Evolutionary conservation across 2,113 vertebrate genomes (phyloP).

Genomic region (Mesembrinibis cayennensis): DNA sequence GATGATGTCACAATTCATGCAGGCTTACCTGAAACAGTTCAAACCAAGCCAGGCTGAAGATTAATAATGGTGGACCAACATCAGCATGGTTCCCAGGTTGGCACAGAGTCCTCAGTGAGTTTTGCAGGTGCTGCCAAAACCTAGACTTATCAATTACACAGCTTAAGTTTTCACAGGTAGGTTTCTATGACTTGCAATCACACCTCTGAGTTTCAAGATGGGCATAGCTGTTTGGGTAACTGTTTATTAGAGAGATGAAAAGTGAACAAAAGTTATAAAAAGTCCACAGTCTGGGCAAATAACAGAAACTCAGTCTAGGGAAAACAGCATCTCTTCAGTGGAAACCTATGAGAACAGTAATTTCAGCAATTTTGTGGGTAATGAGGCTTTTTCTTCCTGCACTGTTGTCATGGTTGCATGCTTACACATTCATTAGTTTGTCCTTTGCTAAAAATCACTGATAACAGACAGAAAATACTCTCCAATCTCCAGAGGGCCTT

Average conservation of each 20-base stretch:
- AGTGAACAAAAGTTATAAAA: not conserved
- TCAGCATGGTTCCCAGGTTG: not conserved
- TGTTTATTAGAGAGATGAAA: not conserved
- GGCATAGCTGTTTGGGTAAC: not conserved
- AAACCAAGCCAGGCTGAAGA: accelerated
- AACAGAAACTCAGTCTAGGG: not conserved
- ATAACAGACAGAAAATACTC: constrained; percentile 5
- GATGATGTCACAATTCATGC: not conserved
- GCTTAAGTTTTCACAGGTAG: not conserved
- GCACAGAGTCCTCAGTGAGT: not conserved
- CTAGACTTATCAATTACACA: not conserved
- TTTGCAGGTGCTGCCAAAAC: not conserved
- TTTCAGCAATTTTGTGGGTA: constrained; percentile 57
- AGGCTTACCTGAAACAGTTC: not conserved
- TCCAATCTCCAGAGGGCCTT: not conserved
- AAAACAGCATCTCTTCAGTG: constrained; percentile 6
- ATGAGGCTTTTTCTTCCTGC: constrained; percentile 55
- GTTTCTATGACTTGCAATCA: not conserved
- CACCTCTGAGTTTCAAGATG: not conserved
- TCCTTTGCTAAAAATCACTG: constrained; percentile 36
- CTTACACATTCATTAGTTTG: constrained; percentile 56
- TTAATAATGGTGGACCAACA: not conserved
- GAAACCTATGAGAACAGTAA: constrained; percentile 41
- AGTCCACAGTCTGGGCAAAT: not conserved
- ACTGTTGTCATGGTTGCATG: constrained; percentile 60